These are phyloP conservation scores for Dallia pectoralis DNA, from an alignment of 2,797 vertebrate species.

Conservation along the genomic window DNA sequence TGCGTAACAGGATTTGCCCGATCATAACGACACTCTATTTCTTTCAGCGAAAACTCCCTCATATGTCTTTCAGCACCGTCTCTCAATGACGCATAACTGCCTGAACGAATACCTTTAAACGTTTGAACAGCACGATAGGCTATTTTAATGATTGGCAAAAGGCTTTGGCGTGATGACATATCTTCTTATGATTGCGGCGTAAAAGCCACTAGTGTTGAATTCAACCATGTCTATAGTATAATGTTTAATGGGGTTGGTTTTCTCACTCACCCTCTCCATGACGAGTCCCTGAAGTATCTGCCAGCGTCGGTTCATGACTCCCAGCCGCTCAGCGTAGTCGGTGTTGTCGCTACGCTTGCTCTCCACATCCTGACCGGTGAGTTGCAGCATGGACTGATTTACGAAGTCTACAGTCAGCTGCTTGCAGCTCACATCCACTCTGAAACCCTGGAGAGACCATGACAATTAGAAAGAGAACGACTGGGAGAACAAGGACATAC, in stretches of 20 bases:
- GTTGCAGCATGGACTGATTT: conserved; percentile 94
- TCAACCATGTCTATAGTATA: too few species aligned
- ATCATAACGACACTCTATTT: neutral
- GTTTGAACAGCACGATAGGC: neutral
- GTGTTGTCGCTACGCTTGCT: conserved; percentile 96
- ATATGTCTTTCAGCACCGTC: too few species aligned
- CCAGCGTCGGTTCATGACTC: conserved; percentile 95
- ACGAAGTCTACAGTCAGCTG: conserved; percentile 97
- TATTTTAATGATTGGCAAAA: neutral
- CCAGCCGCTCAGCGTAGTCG: conserved; percentile 93
- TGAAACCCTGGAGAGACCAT: conserved; percentile 81
- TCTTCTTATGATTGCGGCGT: too few species aligned
- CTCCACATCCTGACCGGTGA: conserved; percentile 90
- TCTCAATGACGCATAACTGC: too few species aligned
- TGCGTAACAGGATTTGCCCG: neutral
- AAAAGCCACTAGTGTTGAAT: too few species aligned
- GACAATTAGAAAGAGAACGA: neutral
- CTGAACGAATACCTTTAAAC: neutral
- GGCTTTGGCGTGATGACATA: neutral
- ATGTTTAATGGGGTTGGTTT: neutral
- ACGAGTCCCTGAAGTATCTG: conserved; percentile 90
- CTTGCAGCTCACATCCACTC: conserved; percentile 93
- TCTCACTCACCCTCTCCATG: conserved; percentile 81
- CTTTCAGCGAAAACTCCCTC: too few species aligned
- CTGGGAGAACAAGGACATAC: neutral